Evolutionary conservation across 1,140 invertebrate species (phyloP), one percentile per base, ranked within the genome.

Genomic region (Sesamia nonagrioides): DNA sequence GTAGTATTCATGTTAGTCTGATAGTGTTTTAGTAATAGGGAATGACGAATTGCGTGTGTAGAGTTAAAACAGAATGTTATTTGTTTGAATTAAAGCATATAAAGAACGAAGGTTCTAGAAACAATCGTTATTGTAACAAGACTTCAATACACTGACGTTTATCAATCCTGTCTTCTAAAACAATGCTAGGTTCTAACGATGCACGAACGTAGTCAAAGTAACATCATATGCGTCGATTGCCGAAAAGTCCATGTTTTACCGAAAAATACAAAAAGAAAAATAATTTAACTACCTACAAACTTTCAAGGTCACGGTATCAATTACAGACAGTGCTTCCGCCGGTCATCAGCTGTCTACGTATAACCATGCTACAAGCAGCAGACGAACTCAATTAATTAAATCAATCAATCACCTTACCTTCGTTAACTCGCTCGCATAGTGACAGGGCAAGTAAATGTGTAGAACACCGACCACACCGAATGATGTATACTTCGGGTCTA

Each of bases 361-460:
- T 42, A 27, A 56, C 33, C 1, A 60, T 71, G 17, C 3, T 40
- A 40, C 37, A 54, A 54, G 58, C 48, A 42, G 61, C n/a, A 4
- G 35, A 58, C 35, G 35, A 60, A 54, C 21, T 37, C 27, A 48
- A 54, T 61, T 60, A 80, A 42, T 18, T 73, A 45, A 61, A 52
- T 5, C 54, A 60, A 72, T 63, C 50, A 68, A 54, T 71, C 9
- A 75, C 17, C 13, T 84, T 89, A 92, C 90, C 91, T 90, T 85
- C 56, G 86, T 86, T 68, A 92, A 84, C 66, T 83, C 83, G 54
- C 88, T 89, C 9, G 88, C 80, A 69, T 87, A 92, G 68, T 89
- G 86, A 82, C 89, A 93, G 11, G 90, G 91, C n/a, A 86, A 79
- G 52, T 87, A 91, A 81, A 91, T 92, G 63, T 92, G 90, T 27